phyloP scores from a whole-genome alignment of 2,113 vertebrate genomes.

The Planiliza haematocheilus region DNA sequence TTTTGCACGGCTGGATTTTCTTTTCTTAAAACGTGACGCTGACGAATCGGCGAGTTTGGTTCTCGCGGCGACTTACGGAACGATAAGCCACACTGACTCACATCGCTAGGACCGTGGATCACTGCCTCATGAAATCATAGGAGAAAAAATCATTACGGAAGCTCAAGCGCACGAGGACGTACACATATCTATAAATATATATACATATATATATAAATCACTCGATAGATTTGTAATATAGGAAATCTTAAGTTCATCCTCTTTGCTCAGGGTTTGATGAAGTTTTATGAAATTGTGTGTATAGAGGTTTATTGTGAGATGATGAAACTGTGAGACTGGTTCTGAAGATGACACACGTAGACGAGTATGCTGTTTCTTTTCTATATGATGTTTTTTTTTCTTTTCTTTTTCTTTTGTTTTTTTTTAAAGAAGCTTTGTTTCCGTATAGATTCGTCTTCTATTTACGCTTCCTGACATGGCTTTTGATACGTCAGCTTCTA shows the following conservation, averaged over 20 bases:
- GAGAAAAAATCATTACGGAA: not conserved
- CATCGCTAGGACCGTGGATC: not conserved
- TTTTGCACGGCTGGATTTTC: too few relatives aligned
- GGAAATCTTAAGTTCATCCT: slow-evolving; percentile 67
- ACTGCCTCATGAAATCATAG: not conserved
- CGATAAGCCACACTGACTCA: slow-evolving; percentile 8
- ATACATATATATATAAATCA: slow-evolving; percentile 17
- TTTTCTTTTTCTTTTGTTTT: slow-evolving; percentile 2
- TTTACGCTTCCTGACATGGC: slow-evolving; percentile 48
- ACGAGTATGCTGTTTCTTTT: slow-evolving; percentile 28
- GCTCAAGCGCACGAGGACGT: not conserved
- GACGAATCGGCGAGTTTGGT: too few relatives aligned
- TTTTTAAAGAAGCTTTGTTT: not conserved
- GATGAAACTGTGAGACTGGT: slow-evolving; percentile 19
- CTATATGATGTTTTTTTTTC: slow-evolving; percentile 9
- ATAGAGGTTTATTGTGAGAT: slow-evolving; percentile 27
- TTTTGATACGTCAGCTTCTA: slow-evolving; percentile 54
- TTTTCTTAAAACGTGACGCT: too few relatives aligned
- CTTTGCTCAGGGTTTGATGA: slow-evolving; percentile 80
- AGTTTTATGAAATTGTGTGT: not conserved
- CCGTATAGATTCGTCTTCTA: not conserved
- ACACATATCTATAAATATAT: slow-evolving; percentile 17
- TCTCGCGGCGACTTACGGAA: not conserved
- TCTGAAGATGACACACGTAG: slow-evolving; percentile 33
- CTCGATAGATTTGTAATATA: slow-evolving; percentile 35